Evolutionary conservation across 2,797 vertebrate genomes (phyloP).

Genomic region (Siniperca scherzeri): DNA sequence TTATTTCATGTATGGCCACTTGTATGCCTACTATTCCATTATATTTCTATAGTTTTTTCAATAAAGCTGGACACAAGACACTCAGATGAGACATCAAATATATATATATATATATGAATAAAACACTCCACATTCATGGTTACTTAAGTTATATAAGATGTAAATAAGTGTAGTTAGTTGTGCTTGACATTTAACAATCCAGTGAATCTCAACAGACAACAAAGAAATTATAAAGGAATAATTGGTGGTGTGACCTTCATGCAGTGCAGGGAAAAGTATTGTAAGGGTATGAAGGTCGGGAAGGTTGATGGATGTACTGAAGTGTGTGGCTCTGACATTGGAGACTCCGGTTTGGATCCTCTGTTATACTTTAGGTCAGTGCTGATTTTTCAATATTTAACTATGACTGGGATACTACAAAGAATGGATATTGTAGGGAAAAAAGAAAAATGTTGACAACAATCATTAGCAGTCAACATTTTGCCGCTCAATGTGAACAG

Average conservation of each 20-base stretch:
- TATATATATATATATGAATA: too few species aligned
- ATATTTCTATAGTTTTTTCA: not conserved
- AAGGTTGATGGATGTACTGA: too few species aligned
- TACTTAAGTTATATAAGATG: not conserved
- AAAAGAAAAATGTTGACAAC: not conserved
- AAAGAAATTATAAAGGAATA: not conserved
- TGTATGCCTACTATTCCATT: not conserved
- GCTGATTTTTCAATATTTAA: not conserved
- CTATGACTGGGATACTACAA: not conserved
- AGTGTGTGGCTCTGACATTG: too few species aligned
- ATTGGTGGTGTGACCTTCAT: not conserved
- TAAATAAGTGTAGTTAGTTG: not conserved
- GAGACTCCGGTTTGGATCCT: not conserved
- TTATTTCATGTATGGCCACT: not conserved
- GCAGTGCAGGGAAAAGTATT: not conserved
- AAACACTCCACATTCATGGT: not conserved
- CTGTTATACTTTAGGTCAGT: not conserved
- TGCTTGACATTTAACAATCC: slow-evolving; percentile 1
- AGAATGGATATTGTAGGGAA: not conserved
- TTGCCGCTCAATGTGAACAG: not conserved
- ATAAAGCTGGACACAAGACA: not conserved
- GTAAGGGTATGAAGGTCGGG: too few species aligned
- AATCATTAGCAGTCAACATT: not conserved
- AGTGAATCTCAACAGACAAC: slow-evolving; percentile 4
- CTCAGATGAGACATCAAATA: too few species aligned